Conservation (phyloP, 2,888 invertebrate genomes). For the Seira ritae region DNA sequence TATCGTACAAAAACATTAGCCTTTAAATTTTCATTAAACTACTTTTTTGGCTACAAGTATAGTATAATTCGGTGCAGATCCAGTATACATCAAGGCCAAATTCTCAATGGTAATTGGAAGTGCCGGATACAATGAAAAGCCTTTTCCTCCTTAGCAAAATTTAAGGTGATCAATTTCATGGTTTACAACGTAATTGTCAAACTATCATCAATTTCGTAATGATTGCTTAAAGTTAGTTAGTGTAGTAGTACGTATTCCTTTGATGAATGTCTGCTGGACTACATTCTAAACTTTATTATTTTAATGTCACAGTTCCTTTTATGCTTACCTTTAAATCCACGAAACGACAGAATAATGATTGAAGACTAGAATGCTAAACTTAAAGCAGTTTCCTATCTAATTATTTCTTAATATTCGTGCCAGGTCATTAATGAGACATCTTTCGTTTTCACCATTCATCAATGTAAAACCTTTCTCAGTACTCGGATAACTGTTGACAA, state of each 20-base stretch:
- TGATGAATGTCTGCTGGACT: slow-evolving; percentile 23
- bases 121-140: not conserved
- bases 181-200: not conserved
- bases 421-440: no score
- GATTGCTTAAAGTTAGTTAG: not conserved
- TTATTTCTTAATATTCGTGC: no score
- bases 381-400: no score
- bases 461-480: no score
- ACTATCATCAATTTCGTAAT: not conserved
- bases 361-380: no score
- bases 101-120: slow-evolving; percentile 14
- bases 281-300: no score
- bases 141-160: not conserved
- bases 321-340: no score
- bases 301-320: no score
- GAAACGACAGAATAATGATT: no score
- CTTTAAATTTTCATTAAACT: slow-evolving; percentile 10
- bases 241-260: slow-evolving; percentile 2
- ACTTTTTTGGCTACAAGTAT: slow-evolving; percentile 15
- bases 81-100: slow-evolving; percentile 56
- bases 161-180: not conserved
- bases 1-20: slow-evolving; percentile 22
- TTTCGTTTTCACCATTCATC: no score
- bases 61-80: slow-evolving; percentile 58
- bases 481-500: no score